Conservation (phyloP, 2,113 vertebrate species). For the Noctilio leporinus region DNA sequence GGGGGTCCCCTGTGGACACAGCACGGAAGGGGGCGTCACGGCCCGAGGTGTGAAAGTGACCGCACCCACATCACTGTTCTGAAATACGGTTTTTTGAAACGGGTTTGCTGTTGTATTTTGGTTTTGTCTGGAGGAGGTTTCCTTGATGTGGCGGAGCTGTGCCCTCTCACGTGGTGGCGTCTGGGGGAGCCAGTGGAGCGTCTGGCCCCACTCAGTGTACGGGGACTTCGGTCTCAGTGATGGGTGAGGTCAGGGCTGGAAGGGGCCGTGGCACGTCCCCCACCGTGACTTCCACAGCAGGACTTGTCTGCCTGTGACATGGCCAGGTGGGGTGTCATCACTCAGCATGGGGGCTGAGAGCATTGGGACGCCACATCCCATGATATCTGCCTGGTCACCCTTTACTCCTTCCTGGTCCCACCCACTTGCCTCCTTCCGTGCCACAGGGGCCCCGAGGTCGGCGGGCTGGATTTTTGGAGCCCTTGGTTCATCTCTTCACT, state of each 20-base stretch:
- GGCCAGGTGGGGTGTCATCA: neutral
- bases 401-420: neutral
- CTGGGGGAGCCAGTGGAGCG: fast-evolving
- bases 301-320: neutral
- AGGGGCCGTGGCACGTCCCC: too few species aligned
- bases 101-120: neutral
- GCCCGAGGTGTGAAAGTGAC: neutral
- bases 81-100: fast-evolving
- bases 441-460: fast-evolving
- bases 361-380: neutral
- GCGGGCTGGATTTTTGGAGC: too few species aligned
- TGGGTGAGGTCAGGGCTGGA: too few species aligned
- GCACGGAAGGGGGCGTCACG: fast-evolving
- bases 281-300: too few species aligned
- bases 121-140: neutral
- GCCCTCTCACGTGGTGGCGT: too few species aligned
- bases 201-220: neutral
- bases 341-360: neutral
- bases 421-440: fast-evolving
- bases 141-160: neutral
- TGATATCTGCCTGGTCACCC: neutral
- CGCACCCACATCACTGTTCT: fast-evolving
- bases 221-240: neutral
- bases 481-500: fast-evolving
- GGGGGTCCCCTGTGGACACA: neutral